Evolutionary conservation across 2,888 invertebrate species (phyloP).

Genomic region (Horisme vitalbata): DNA sequence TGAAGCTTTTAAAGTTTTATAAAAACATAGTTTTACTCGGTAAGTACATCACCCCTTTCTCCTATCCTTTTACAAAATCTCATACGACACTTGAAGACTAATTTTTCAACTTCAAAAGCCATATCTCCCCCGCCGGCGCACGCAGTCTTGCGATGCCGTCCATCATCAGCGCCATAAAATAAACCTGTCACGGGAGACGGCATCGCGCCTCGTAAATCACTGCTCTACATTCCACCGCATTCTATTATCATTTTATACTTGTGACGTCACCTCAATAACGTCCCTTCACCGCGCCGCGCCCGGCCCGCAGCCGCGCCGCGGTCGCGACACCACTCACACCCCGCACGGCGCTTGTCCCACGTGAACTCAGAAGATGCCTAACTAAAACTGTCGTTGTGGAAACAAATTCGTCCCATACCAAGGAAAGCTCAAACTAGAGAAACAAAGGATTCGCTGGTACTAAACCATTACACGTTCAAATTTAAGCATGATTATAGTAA

Average conservation of each 20-base stretch:
- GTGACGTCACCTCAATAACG: constrained; percentile 33
- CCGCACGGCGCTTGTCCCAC: constrained; percentile 2
- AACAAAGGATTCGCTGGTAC: too few relatives aligned
- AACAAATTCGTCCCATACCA: too few relatives aligned
- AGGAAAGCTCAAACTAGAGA: too few relatives aligned
- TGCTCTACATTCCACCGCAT: constrained; percentile 29
- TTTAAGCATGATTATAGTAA: too few relatives aligned
- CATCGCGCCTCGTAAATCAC: constrained; percentile 37
- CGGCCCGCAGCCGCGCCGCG: constrained; percentile 4
- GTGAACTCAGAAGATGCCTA: too few relatives aligned
- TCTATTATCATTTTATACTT: constrained; percentile 9
- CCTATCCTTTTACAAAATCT: not conserved
- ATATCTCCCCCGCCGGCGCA: not conserved
- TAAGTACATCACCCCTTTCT: not conserved
- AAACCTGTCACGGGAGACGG: constrained; percentile 30
- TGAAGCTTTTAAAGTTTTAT: too few relatives aligned
- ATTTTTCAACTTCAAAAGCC: not conserved
- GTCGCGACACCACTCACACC: not conserved
- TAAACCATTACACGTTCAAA: too few relatives aligned
- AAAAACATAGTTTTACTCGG: too few relatives aligned
- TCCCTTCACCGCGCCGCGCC: constrained; percentile 20
- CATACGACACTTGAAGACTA: constrained; percentile 2
- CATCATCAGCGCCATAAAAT: constrained; percentile 27
- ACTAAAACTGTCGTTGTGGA: too few relatives aligned
- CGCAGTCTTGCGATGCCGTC: constrained; percentile 7